Percentiles rank a stretch among this genome's conserved stretches.
phyloP scores from a whole-genome alignment of 2,797 vertebrate genomes.

The Poecilia velifera region DNA sequence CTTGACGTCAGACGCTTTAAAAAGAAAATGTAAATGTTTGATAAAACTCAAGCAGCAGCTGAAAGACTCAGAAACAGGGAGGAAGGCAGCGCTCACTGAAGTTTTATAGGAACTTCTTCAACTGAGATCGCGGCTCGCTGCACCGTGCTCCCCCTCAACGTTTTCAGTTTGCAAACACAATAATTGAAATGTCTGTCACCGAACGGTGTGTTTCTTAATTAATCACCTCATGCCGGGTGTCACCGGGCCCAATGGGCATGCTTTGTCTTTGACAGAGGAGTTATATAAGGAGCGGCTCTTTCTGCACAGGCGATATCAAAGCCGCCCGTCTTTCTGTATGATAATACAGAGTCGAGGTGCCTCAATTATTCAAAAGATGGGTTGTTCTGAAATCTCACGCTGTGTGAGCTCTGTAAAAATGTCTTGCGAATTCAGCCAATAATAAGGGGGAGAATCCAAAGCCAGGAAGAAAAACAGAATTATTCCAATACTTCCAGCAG shows the following conservation, averaged over 20 bases:
- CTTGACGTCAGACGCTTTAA: not conserved
- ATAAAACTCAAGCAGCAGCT: not conserved
- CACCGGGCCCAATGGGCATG: slow-evolving; percentile 28
- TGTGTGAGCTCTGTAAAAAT: slow-evolving; percentile 32
- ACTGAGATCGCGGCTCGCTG: slow-evolving; percentile 11
- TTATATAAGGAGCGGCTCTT: slow-evolving; percentile 47
- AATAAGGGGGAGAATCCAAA: not conserved
- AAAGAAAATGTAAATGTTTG: not conserved
- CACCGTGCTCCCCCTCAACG: slow-evolving; percentile 19
- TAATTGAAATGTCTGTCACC: slow-evolving; percentile 45
- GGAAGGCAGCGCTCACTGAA: not conserved
- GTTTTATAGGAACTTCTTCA: not conserved
- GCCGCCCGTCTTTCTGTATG: slow-evolving; percentile 48
- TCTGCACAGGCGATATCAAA: slow-evolving; percentile 50
- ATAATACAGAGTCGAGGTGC: slow-evolving; percentile 34
- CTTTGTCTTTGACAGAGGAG: slow-evolving; percentile 53
- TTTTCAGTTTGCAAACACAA: slow-evolving; percentile 41
- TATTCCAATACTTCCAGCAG: not conserved
- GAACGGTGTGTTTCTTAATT: slow-evolving; percentile 48
- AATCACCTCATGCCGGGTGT: slow-evolving; percentile 57
- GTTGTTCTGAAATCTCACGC: slow-evolving; percentile 40
- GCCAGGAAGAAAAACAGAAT: slow-evolving; percentile 1
- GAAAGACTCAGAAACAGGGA: not conserved
- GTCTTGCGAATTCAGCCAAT: slow-evolving; percentile 1
- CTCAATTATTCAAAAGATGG: slow-evolving; percentile 55